These are phyloP conservation scores for Caenorhabditis macrosperma DNA, from an alignment of 2,888 invertebrate species.

Conservation along the genomic window DNA sequence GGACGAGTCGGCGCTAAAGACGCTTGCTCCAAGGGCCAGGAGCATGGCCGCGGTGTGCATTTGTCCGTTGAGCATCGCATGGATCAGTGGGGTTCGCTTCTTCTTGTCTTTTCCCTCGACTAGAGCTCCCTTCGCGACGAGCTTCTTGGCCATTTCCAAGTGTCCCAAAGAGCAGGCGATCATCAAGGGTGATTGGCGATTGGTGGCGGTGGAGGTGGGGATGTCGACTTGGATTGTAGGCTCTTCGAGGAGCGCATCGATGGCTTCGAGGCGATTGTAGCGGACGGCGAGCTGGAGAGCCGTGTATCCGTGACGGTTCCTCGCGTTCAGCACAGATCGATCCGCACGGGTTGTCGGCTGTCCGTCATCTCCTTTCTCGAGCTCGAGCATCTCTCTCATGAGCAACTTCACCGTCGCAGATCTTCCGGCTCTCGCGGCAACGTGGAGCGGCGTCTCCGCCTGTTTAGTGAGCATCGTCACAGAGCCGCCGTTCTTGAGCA, in stretches of 20 bases:
- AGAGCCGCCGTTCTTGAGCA: slow-evolving; percentile 62
- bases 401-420: slow-evolving; percentile 54
- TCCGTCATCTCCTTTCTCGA: slow-evolving; percentile 62
- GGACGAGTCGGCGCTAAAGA: slow-evolving; percentile 81
- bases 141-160: slow-evolving; percentile 66
- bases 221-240: slow-evolving; percentile 49
- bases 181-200: slow-evolving; percentile 62
- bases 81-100: slow-evolving; percentile 82
- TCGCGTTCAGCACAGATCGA: slow-evolving; percentile 65
- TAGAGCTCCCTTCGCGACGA: slow-evolving; percentile 81
- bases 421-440: slow-evolving; percentile 71
- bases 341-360: slow-evolving; percentile 31
- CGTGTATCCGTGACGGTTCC: slow-evolving; percentile 76
- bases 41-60: slow-evolving; percentile 66
- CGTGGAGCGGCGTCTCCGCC: slow-evolving; percentile 71
- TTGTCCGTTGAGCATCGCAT: slow-evolving; percentile 83
- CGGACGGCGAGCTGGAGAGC: slow-evolving; percentile 81
- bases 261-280: slow-evolving; percentile 35
- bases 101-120: slow-evolving; percentile 81
- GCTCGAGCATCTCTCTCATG: slow-evolving; percentile 60
- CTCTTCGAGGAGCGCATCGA: slow-evolving; percentile 50
- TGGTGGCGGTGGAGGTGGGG: slow-evolving; percentile 56
- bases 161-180: slow-evolving; percentile 65
- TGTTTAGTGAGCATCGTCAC: slow-evolving; percentile 61
- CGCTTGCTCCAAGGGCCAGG: slow-evolving; percentile 63